phyloP scores from a whole-genome alignment of 2,113 vertebrate genomes.

The Probosciger aterrimus region DNA sequence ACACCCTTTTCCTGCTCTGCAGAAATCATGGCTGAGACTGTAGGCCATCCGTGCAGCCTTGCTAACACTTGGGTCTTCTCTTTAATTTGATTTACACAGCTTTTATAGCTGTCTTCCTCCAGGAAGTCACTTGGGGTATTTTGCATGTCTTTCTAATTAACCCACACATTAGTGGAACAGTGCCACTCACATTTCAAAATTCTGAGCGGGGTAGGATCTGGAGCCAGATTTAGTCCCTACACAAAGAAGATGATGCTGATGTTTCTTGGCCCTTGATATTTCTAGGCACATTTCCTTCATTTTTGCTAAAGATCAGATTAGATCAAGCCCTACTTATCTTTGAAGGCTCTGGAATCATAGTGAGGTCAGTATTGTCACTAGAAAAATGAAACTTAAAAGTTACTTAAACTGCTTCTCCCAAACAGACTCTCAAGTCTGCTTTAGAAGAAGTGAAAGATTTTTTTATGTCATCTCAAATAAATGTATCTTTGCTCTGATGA shows the following conservation, averaged over 20 bases:
- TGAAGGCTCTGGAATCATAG: not conserved
- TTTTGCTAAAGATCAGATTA: not conserved
- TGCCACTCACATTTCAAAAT: not conserved
- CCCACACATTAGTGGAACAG: not conserved
- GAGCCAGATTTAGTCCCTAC: not conserved
- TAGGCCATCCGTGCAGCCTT: not conserved
- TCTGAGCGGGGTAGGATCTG: not conserved
- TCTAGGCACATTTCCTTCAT: not conserved
- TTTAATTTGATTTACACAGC: not conserved
- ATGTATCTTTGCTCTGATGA: not conserved
- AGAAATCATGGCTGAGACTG: not conserved
- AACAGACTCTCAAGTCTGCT: not conserved
- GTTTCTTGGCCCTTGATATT: not conserved
- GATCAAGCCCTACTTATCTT: not conserved
- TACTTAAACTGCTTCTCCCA: not conserved
- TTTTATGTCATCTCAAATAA: not conserved
- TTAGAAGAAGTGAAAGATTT: not conserved
- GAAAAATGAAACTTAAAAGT: not conserved
- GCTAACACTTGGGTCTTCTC: not conserved
- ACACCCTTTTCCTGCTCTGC: not conserved
- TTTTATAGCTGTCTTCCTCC: not conserved
- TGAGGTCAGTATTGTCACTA: not conserved
- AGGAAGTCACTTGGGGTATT: not conserved
- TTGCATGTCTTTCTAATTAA: not conserved
- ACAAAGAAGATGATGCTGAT: not conserved